Evolutionary conservation across 1,140 invertebrate species (phyloP).

Genomic region (Eumaeus atala): DNA sequence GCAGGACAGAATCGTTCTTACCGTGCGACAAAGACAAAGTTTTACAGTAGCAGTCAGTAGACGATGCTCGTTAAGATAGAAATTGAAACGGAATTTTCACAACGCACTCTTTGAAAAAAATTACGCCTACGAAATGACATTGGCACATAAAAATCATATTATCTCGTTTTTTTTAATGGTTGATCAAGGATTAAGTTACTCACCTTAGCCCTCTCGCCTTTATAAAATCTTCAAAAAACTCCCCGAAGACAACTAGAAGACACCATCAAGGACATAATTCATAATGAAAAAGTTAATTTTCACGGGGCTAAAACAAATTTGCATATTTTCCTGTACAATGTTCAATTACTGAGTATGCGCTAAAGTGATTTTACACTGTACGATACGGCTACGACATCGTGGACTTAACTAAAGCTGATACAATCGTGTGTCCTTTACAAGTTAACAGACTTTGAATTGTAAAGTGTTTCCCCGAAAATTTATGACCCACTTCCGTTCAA

Average conservation of each 20-base stretch:
- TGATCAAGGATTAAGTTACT: background rate
- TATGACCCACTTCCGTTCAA: too few relatives aligned
- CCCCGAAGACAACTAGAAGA: conserved; percentile 58
- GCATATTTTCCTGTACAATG: conserved; percentile 62
- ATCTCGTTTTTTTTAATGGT: background rate
- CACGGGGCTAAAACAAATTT: conserved; percentile 57
- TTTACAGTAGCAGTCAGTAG: too few relatives aligned
- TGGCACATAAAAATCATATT: conserved; percentile 3
- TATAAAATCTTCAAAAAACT: conserved; percentile 68
- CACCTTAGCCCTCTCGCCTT: conserved; percentile 17
- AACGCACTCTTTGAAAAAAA: too few relatives aligned
- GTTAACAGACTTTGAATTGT: too few relatives aligned
- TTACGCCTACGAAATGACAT: too few relatives aligned
- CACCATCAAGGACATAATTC: conserved; percentile 65
- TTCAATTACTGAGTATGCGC: conserved; percentile 57
- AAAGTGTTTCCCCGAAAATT: too few relatives aligned
- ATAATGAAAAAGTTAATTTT: conserved; percentile 74
- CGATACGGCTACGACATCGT: background rate
- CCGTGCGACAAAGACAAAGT: too few relatives aligned
- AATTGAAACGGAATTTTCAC: too few relatives aligned
- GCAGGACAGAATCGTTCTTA: too few relatives aligned
- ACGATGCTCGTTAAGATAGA: too few relatives aligned
- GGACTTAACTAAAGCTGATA: background rate
- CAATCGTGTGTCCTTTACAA: too few relatives aligned
- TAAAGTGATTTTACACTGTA: background rate